These are phyloP conservation scores for Popillia japonica DNA, from an alignment of 1,140 invertebrate species.

Conservation along the genomic window DNA sequence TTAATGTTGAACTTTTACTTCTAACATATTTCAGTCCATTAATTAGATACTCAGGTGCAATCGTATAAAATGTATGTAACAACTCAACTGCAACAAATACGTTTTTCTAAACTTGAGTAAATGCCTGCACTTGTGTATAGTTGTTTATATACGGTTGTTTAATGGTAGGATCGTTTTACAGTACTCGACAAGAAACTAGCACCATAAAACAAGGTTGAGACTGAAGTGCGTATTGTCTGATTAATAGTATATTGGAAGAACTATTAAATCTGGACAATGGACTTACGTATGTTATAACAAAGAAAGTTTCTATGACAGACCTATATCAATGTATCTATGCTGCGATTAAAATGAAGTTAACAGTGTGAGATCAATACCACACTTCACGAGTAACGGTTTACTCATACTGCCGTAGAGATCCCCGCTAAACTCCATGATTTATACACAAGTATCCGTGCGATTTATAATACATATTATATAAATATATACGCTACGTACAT, in stretches of 20 bases:
- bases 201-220: neutral
- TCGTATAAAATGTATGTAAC: too few species aligned
- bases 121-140: too few species aligned
- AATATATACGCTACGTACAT: slow-evolving; percentile 3
- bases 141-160: too few species aligned
- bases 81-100: too few species aligned
- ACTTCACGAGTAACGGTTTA: slow-evolving; percentile 27
- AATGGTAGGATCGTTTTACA: neutral
- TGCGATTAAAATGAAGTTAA: slow-evolving; percentile 12
- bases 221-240: neutral
- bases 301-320: too few species aligned
- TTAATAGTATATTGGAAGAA: neutral
- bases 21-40: too few species aligned
- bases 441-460: slow-evolving; percentile 9
- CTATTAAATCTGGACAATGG: neutral
- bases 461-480: slow-evolving; percentile 29
- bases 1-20: too few species aligned
- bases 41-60: too few species aligned
- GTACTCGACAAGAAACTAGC: neutral
- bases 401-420: neutral
- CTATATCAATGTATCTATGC: neutral
- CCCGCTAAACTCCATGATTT: slow-evolving; percentile 28
- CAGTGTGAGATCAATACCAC: slow-evolving; percentile 20
- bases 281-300: too few species aligned
- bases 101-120: too few species aligned